Conservation (phyloP, 2,113 vertebrate genomes). For the Colius striatus region DNA sequence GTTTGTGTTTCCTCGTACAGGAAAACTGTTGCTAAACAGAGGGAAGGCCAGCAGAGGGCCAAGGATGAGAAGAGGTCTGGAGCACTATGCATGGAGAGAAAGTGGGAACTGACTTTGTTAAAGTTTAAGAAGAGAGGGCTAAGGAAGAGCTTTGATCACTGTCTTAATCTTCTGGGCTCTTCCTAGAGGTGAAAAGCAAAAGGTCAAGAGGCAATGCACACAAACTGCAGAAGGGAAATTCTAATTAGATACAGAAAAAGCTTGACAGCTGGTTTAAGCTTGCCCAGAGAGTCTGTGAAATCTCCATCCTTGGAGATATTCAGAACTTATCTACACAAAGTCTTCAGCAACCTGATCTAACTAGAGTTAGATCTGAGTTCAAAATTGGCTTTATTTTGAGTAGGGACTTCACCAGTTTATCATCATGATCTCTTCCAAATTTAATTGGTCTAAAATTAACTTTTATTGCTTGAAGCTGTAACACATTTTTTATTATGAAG, state of each 20-base stretch:
- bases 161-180: background rate
- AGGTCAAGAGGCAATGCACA: background rate
- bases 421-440: background rate
- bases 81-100: background rate
- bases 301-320: background rate
- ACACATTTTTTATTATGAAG: background rate
- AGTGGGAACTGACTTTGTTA: background rate
- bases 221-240: background rate
- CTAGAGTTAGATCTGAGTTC: background rate
- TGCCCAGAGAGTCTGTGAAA: background rate
- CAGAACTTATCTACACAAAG: background rate
- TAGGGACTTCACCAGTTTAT: background rate
- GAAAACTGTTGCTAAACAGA: background rate
- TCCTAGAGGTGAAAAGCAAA: background rate
- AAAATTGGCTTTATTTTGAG: background rate
- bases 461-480: background rate
- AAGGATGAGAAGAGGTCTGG: background rate
- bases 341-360: background rate
- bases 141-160: background rate
- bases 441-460: background rate
- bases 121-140: background rate
- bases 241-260: background rate
- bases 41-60: background rate
- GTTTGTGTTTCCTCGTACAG: background rate
- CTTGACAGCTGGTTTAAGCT: background rate